phyloP scores from a whole-genome alignment of 1,140 invertebrate species.

The Habropoda laboriosa region DNA sequence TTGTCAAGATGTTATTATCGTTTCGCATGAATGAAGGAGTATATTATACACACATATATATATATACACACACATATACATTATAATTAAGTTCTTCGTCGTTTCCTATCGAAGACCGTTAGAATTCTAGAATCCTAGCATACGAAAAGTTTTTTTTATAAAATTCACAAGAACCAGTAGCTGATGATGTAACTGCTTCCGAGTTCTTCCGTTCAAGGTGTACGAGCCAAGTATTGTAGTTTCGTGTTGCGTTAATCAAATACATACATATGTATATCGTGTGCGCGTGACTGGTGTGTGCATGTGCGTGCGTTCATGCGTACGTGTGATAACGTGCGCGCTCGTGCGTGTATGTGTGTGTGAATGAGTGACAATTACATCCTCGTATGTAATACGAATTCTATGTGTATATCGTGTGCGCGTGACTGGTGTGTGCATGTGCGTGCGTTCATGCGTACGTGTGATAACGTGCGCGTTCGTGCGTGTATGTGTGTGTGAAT shows the following conservation, averaged over 20 bases:
- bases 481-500: no score
- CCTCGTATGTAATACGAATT: conserved; percentile 44
- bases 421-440: no score
- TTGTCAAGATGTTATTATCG: neutral
- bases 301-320: no score
- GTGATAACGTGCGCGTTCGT: no score
- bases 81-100: conserved; percentile 13
- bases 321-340: no score
- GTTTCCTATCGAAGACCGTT: conserved; percentile 28
- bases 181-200: conserved; percentile 28
- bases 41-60: neutral
- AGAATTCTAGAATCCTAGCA: conserved; percentile 2
- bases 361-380: conserved; percentile 24
- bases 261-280: neutral
- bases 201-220: conserved; percentile 41
- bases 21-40: neutral
- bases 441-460: no score
- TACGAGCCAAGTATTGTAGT: conserved; percentile 37
- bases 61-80: neutral
- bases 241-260: conserved; percentile 26
- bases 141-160: conserved; percentile 39
- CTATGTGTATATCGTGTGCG: neutral
- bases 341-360: no score
- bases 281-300: no score
- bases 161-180: conserved; percentile 33